These are phyloP conservation scores for Mycalesis mineus DNA, from an alignment of 2,888 invertebrate genomes.

Conservation along the genomic window DNA sequence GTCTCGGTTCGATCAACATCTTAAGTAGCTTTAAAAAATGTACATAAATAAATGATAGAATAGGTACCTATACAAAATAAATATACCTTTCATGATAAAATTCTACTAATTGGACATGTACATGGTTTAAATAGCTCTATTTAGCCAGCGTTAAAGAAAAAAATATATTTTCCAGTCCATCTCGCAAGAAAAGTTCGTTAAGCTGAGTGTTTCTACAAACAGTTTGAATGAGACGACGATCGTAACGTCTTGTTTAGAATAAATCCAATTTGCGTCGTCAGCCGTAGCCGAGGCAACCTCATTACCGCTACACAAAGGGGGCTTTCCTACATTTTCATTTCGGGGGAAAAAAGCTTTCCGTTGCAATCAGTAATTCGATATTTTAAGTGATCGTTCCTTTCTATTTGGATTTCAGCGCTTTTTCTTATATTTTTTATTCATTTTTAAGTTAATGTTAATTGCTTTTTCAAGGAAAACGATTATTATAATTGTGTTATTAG, in stretches of 20 bases:
- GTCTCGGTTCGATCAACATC: too few relatives aligned
- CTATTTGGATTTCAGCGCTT: slow-evolving; percentile 6
- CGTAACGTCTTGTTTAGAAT: slow-evolving; percentile 59
- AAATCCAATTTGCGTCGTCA: slow-evolving; percentile 59
- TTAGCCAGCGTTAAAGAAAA: too few relatives aligned
- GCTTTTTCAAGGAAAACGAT: too few relatives aligned
- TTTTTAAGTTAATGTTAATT: too few relatives aligned
- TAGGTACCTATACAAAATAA: too few relatives aligned
- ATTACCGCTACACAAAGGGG: slow-evolving; percentile 31
- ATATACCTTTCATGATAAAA: too few relatives aligned
- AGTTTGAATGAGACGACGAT: slow-evolving; percentile 13
- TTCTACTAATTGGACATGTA: too few relatives aligned
- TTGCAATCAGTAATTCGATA: slow-evolving; percentile 43
- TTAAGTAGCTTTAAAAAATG: too few relatives aligned
- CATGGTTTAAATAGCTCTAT: too few relatives aligned
- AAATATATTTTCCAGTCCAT: background rate
- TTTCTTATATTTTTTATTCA: too few relatives aligned
- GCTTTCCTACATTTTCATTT: slow-evolving; percentile 23
- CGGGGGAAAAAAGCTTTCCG: slow-evolving; percentile 35
- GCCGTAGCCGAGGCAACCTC: slow-evolving; percentile 38
- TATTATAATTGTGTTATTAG: too few relatives aligned
- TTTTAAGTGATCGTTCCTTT: slow-evolving; percentile 23
- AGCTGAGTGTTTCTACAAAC: slow-evolving; percentile 10
- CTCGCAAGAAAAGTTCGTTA: background rate
- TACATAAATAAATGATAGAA: too few relatives aligned